Percentiles rank a stretch among this genome's conserved stretches.
phyloP scores from a whole-genome alignment of 2,113 vertebrate genomes.

The Salvelinus sp. region DNA sequence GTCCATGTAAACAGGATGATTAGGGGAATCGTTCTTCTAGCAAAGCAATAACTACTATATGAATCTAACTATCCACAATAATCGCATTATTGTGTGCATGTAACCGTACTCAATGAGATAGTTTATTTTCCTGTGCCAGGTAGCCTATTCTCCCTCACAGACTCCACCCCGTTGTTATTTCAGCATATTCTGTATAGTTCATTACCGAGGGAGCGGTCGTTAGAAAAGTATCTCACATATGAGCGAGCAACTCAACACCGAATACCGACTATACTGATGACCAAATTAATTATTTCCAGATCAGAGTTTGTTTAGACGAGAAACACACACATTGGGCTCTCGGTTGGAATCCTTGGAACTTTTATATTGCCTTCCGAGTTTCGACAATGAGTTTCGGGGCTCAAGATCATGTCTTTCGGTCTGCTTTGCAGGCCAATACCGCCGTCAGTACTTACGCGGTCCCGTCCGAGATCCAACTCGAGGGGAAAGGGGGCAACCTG shows the following conservation, averaged over 20 bases:
- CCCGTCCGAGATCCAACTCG: constrained; percentile 57
- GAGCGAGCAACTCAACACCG: background rate
- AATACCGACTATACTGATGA: background rate
- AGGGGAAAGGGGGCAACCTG: constrained; percentile 35
- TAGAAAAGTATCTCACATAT: background rate
- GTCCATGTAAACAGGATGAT: too few relatives aligned
- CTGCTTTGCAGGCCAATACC: constrained; percentile 71
- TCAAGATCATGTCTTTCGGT: constrained; percentile 68
- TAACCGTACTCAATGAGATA: background rate
- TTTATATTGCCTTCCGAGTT: background rate
- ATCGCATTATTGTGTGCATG: too few relatives aligned
- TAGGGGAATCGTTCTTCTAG: too few relatives aligned
- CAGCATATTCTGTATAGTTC: background rate
- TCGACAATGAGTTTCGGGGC: constrained; percentile 38
- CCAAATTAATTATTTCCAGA: background rate
- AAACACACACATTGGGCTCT: background rate
- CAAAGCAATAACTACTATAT: too few relatives aligned
- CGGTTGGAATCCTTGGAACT: background rate
- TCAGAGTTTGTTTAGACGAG: background rate
- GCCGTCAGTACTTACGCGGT: constrained; percentile 70
- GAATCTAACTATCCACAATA: too few relatives aligned
- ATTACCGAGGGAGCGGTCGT: background rate
- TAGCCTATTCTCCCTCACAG: background rate
- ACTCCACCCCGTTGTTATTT: constrained; percentile 6
- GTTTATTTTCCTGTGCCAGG: background rate